Evolutionary conservation across 1,140 invertebrate species (phyloP).

Genomic region (Cherax destructor): DNA sequence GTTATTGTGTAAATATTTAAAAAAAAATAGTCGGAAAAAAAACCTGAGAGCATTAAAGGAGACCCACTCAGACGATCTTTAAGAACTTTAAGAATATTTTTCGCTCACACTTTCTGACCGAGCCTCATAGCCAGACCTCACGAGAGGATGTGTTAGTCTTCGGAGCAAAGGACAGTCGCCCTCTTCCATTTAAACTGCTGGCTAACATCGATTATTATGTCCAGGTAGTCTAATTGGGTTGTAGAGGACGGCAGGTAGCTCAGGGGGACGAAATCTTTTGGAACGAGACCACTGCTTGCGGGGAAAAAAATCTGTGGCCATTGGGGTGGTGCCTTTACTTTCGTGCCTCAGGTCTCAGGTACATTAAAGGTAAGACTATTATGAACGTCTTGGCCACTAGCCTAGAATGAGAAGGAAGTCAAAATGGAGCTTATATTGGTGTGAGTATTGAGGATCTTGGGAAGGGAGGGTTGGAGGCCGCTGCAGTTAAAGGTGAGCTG

Average conservation of each 20-base stretch:
- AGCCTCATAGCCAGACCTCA: no score
- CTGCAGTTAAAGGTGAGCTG: neutral
- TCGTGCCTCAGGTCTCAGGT: neutral
- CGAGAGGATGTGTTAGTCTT: no score
- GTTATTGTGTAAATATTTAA: no score
- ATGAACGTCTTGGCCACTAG: conserved; percentile 23
- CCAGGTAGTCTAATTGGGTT: no score
- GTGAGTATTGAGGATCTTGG: neutral
- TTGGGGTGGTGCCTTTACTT: neutral
- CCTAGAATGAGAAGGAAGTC: conserved; percentile 31
- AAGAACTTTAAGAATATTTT: no score
- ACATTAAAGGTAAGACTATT: conserved; percentile 30
- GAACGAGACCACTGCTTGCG: neutral
- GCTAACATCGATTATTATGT: no score
- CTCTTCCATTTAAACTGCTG: no score
- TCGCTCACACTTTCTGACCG: no score
- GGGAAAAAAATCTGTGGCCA: neutral
- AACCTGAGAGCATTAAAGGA: neutral
- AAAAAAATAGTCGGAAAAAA: no score
- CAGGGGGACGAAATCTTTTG: neutral
- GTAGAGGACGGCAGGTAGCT: neutral
- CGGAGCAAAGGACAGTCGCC: no score
- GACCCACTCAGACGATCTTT: neutral
- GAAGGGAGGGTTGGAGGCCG: no score
- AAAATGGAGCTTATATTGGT: conserved; percentile 27